Base-by-base conservation (phyloP, 2,797 vertebrate genomes). In the Tenualosa ilisha region DNA sequence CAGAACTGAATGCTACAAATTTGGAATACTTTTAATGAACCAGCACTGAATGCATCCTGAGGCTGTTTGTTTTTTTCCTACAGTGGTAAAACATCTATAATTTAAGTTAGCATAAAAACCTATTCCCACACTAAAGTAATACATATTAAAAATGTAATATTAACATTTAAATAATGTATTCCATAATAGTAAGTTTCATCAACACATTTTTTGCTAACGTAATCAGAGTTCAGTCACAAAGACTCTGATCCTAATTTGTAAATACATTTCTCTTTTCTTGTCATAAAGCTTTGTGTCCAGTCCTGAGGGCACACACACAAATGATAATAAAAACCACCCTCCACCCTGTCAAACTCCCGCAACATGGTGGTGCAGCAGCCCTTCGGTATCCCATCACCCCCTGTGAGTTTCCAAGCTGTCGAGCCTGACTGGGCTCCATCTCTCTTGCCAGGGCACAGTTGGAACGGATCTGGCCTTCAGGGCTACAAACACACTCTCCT, bases 321-420 rank as follows among this genome's bases (percentile, higher is more conserved):
- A 79, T 43, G 40, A 46, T 79, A 15, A 43, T 89, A 81, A 88
- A 84, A 87, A 89, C 82, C 86, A 72, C 87, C 86, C 86, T 87
- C 68, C 51, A 87, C 86, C 88, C 83, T 83, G n/a, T 46, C 88
- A 54, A 89, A 88, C 87, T 86, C 86, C 90, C 91, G 91, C 89
- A 87, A 88, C 89, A 86, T 84, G 40, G 89, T 89, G 84, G 89
- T 89, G 84, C 88, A 84, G 88, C 88, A 89, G 87, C 89, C 91
- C 92, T 93, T 91, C 93, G 93, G 89, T 93, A 93, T 92, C 93
- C 92, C 92, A 92, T 92, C 86, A 89, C 94, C 95, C 92, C 96
- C 95, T 92, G 93, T 90, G 89, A 94, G 88, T 93, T 93, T 94
- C 94, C 95, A 96, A 95, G 95, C 95, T 96, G 95, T 95, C 91